Evolutionary conservation across 2,113 vertebrate genomes (phyloP).

Genomic region (Morone chrysops): DNA sequence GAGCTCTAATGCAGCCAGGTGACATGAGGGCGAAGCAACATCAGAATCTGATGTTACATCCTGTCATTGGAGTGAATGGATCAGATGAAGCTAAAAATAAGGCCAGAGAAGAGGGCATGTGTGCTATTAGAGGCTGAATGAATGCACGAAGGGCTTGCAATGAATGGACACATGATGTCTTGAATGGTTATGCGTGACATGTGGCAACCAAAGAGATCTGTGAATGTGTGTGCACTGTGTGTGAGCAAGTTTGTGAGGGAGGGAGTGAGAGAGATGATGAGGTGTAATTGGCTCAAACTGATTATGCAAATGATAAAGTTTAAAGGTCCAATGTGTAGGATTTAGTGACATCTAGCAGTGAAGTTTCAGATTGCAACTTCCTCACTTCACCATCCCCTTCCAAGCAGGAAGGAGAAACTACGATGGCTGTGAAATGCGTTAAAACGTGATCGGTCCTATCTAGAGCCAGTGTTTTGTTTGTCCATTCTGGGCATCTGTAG

Average conservation of each 20-base stretch:
- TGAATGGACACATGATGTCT: slow-evolving; percentile 59
- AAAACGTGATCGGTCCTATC: too few relatives aligned
- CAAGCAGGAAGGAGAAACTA: too few relatives aligned
- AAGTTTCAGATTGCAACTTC: too few relatives aligned
- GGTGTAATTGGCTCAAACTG: slow-evolving; percentile 14
- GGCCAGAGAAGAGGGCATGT: slow-evolving; percentile 23
- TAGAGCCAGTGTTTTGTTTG: too few relatives aligned
- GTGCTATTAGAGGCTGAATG: slow-evolving; percentile 46
- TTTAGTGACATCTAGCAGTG: too few relatives aligned
- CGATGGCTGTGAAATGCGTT: too few relatives aligned
- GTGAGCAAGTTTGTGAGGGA: slow-evolving; percentile 5
- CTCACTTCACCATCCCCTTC: too few relatives aligned
- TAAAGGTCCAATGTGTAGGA: neutral
- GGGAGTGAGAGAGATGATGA: neutral
- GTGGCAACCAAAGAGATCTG: slow-evolving; percentile 35
- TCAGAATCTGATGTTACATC: slow-evolving; percentile 45
- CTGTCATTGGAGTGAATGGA: slow-evolving; percentile 38
- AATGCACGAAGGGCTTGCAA: slow-evolving; percentile 47
- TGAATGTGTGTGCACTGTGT: slow-evolving; percentile 40
- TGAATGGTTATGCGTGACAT: slow-evolving; percentile 55
- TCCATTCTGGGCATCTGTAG: too few relatives aligned
- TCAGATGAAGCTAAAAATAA: slow-evolving; percentile 54
- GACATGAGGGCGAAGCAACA: slow-evolving; percentile 51
- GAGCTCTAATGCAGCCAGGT: slow-evolving; percentile 54
- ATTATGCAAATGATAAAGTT: neutral